Percentiles rank a stretch among this genome's conserved stretches.
phyloP scores from a whole-genome alignment of 2,888 invertebrate species.

The Carterocephalus palaemon region DNA sequence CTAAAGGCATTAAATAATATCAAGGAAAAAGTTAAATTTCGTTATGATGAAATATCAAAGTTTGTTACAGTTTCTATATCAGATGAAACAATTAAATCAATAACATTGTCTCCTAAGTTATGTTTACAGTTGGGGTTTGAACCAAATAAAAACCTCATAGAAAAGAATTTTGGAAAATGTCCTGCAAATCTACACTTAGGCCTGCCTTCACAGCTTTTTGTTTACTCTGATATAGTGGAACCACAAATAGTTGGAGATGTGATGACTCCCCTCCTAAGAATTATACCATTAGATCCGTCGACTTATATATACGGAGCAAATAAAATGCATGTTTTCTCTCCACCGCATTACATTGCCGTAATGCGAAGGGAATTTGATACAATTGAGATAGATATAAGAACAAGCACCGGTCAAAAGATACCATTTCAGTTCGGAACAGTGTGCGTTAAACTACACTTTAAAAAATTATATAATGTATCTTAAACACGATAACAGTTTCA shows the following conservation, averaged over 20 bases:
- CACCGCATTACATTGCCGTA: conserved; percentile 35
- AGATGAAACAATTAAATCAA: background rate
- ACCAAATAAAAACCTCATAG: background rate
- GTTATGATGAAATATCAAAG: conserved; percentile 1
- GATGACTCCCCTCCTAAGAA: conserved; percentile 32
- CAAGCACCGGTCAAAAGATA: conserved; percentile 31
- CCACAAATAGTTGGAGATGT: conserved; percentile 32
- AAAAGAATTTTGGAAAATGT: background rate
- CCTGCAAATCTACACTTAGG: conserved; percentile 25
- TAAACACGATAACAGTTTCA: conserved; percentile 28
- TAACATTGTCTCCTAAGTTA: conserved; percentile 22
- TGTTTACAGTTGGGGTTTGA: conserved; percentile 28
- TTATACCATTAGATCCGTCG: conserved; percentile 32
- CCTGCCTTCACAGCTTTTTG: conserved; percentile 30
- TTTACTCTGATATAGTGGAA: conserved; percentile 25
- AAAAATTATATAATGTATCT: conserved; percentile 29
- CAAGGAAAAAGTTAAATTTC: background rate
- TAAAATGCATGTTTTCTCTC: conserved; percentile 35
- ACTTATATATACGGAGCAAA: conserved; percentile 33
- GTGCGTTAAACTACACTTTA: conserved; percentile 36
- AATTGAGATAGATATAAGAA: conserved; percentile 41
- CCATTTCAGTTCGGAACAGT: conserved; percentile 34
- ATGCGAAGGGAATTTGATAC: conserved; percentile 40
- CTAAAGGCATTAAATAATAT: conserved; percentile 27
- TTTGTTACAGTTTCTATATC: background rate